phyloP scores from a whole-genome alignment of 2,797 vertebrate genomes.

The Echeneis naucrates region DNA sequence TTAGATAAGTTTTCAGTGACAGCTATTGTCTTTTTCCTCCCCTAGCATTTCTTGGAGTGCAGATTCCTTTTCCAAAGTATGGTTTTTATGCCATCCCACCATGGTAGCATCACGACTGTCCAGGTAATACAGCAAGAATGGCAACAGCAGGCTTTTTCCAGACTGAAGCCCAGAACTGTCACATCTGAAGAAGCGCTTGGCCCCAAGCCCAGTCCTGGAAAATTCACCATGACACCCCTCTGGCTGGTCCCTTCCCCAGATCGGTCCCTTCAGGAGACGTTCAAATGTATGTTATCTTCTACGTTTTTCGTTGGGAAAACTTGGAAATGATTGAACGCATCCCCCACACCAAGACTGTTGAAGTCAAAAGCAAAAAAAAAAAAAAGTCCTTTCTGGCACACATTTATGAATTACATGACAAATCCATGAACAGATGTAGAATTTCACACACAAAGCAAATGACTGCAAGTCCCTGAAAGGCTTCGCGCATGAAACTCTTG shows the following conservation, averaged over 20 bases:
- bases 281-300: slow-evolving; percentile 57
- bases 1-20: slow-evolving; percentile 40
- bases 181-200: slow-evolving; percentile 72
- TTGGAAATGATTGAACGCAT: slow-evolving; percentile 49
- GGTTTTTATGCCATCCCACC: slow-evolving; percentile 66
- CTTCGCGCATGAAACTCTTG: slow-evolving; percentile 57
- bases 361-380: slow-evolving; percentile 42
- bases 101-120: slow-evolving; percentile 51
- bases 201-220: slow-evolving; percentile 67
- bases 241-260: slow-evolving; percentile 61
- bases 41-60: slow-evolving; percentile 23
- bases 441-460: slow-evolving; percentile 62
- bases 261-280: slow-evolving; percentile 56
- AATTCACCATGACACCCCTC: slow-evolving; percentile 69
- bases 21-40: slow-evolving; percentile 16
- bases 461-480: slow-evolving; percentile 58
- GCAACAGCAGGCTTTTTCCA: slow-evolving; percentile 74
- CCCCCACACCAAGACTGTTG: slow-evolving; percentile 2
- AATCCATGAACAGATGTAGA: slow-evolving; percentile 67
- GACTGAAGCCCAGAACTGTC: slow-evolving; percentile 75
- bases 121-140: slow-evolving; percentile 68
- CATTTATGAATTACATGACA: slow-evolving; percentile 61
- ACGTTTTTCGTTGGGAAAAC: slow-evolving; percentile 48
- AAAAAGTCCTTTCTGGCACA: slow-evolving; percentile 49
- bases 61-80: slow-evolving; percentile 40